Evolutionary conservation across 2,888 invertebrate genomes (phyloP), one percentile per base, ranked within the genome.

Genomic region (Nezara viridula): DNA sequence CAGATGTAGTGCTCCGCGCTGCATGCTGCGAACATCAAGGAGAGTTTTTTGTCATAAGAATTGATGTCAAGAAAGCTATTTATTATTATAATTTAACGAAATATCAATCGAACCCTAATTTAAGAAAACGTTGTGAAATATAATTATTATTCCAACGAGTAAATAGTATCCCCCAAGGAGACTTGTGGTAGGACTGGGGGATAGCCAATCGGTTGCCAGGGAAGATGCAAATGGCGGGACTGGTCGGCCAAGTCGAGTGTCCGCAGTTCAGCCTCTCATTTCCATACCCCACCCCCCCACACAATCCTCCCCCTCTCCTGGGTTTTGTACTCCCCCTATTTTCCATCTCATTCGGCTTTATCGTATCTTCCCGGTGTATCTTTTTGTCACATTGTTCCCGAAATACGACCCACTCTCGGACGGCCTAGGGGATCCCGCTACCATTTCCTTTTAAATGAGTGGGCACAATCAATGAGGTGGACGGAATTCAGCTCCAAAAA

Each of bases 321-420:
- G 77, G 77, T 44, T n/a, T 44, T 81, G 44, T 81, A 9, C n/a
- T n/a, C 40, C 40, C 44, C 81, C n/a, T 44, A 40, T 81, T 81
- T 81, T 81, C 81, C 44, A 81, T 81, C 81, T 81, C 81, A 81
- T 47, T 81, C 44, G 66, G 32, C 66, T 73, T 73, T 73, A 73
- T 73, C 66, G 66, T 73, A 73, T 73, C 66, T 73, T 73, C 66
- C 37, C 66, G 16, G 32, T 73, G 66, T 73, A 73, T 73, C 66
- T 73, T 73, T 73, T 73, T 73, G 66, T 73, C 66, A 73, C 66
- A 73, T 73, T 73, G 19, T 73, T 73, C 37, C 37, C 66, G 66
- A 73, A 73, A 73, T 73, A 73, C 66, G 66, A 73, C 21, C 32
- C 66, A 73, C 66, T 73, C 66, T 37, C 66, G 37, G 66, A 12